Base-by-base conservation (phyloP, 2,113 vertebrate genomes). In the Upupa epops region DNA sequence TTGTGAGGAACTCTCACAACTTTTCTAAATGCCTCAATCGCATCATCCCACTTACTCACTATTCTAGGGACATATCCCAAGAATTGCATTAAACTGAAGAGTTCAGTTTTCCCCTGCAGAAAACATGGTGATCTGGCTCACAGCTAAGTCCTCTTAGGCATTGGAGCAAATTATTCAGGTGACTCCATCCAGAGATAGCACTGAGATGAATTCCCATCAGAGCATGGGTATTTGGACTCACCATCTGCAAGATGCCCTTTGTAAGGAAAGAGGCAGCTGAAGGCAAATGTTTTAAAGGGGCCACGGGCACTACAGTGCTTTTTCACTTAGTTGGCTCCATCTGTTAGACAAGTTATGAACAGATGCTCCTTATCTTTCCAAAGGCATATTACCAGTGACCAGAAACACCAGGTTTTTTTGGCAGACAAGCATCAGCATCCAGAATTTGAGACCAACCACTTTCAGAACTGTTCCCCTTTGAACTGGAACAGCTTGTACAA, bases 291-390 rank as follows among this genome's bases (percentile, higher is more conserved):
- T 78, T 90, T 81, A 79, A 78, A 96, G 63, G 77, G 78, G 42
- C 77, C 72, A 37, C 51, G 60, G 83, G 77, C 74, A 94, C 73
- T 89, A 92, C 93, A 94, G 70, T 29, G 66, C 63, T 86, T 94
- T 90, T 93, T 94, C 88, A 92, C 74, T 92, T 77, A 92, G 89
- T 70, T 94, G 86, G 80, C 77, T 95, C 88, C 92, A 94, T 96
- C 94, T 96, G 90, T 87, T 90, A 92, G 86, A 90, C 81, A 90
- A 92, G 83, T 85, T 72, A 72, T 22, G 71, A 96, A 92, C 88
- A 96, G 90, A 96, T 95, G 95, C 90, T 93, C 83, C 48, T 0
- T 87, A 84, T 94, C 93, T 93, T 93, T 86, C 63, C 59, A 90
- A 89, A 85, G 73, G 56, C 60, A 52, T 95, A 93, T 83, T 89